A percentile compares a stretch with the other conserved stretches of the same genome.
These are phyloP conservation scores for Noctua fimbriata DNA, from an alignment of 2,888 invertebrate genomes.

Conservation along the genomic window DNA sequence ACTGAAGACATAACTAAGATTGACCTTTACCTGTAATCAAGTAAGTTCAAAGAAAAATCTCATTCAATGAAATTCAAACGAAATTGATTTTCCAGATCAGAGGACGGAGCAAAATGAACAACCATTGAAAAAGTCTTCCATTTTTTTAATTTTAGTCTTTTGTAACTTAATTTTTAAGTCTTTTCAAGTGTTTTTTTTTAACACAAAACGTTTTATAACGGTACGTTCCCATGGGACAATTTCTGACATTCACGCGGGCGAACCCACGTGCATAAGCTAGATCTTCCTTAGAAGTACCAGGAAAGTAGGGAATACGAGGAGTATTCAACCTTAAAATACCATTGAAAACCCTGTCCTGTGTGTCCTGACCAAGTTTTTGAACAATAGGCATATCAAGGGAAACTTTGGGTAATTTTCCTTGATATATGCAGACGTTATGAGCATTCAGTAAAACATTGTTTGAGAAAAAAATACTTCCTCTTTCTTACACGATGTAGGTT, in stretches of 20 bases:
- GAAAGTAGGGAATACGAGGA: neutral
- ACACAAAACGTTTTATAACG: neutral
- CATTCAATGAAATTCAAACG: slow-evolving; percentile 43
- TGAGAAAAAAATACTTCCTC: neutral
- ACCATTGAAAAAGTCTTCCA: slow-evolving; percentile 1
- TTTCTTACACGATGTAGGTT: neutral
- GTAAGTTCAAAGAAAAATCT: slow-evolving; percentile 46
- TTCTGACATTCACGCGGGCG: too few species aligned
- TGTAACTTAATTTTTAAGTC: neutral
- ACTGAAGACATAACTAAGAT: slow-evolving; percentile 24
- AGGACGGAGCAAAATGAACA: slow-evolving; percentile 31
- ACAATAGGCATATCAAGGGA: neutral
- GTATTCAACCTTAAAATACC: neutral
- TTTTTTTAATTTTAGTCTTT: slow-evolving; percentile 29
- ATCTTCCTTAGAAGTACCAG: neutral
- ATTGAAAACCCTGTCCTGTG: neutral
- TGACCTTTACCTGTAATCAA: slow-evolving; percentile 51
- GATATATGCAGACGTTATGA: slow-evolving; percentile 24
- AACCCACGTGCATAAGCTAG: neutral
- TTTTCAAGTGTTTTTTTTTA: neutral
- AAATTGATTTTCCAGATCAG: slow-evolving; percentile 58
- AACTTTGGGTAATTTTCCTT: slow-evolving; percentile 18
- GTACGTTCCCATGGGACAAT: too few species aligned
- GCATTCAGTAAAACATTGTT: slow-evolving; percentile 11
- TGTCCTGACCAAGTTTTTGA: slow-evolving; percentile 7